A percentile compares a stretch with the other conserved stretches of the same genome.
phyloP scores from a whole-genome alignment of 2,113 vertebrate genomes.

The Lagopus muta region DNA sequence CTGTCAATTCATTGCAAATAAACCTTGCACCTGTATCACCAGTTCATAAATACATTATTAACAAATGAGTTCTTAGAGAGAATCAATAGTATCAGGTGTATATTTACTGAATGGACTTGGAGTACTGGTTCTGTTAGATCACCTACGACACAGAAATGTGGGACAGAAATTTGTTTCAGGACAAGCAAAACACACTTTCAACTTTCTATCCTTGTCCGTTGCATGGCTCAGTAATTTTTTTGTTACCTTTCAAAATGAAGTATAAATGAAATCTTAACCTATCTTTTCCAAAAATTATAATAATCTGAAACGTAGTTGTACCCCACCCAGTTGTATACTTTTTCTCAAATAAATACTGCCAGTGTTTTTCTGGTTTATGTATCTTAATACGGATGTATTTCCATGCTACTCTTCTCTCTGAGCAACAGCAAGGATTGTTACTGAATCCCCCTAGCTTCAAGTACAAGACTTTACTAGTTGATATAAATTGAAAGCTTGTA shows the following conservation, averaged over 20 bases:
- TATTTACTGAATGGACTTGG: fast-evolving
- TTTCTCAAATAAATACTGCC: not conserved
- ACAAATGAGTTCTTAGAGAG: not conserved
- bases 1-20: not conserved
- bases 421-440: not conserved
- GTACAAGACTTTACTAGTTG: not conserved
- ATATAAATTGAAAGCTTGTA: not conserved
- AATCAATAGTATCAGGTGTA: not conserved
- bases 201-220: not conserved
- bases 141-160: not conserved
- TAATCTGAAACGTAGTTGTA: not conserved
- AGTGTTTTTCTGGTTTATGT: not conserved
- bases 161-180: not conserved
- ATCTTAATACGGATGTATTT: not conserved
- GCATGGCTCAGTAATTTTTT: not conserved
- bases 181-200: not conserved
- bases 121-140: not conserved
- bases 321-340: not conserved
- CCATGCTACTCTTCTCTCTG: not conserved
- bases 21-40: fast-evolving
- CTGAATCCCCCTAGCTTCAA: not conserved
- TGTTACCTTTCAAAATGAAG: not conserved
- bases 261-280: not conserved
- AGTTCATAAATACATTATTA: not conserved
- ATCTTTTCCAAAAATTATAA: not conserved